These are phyloP conservation scores for Cheirogaleus medius DNA, from an alignment of 2,113 vertebrate species.

Conservation along the genomic window DNA sequence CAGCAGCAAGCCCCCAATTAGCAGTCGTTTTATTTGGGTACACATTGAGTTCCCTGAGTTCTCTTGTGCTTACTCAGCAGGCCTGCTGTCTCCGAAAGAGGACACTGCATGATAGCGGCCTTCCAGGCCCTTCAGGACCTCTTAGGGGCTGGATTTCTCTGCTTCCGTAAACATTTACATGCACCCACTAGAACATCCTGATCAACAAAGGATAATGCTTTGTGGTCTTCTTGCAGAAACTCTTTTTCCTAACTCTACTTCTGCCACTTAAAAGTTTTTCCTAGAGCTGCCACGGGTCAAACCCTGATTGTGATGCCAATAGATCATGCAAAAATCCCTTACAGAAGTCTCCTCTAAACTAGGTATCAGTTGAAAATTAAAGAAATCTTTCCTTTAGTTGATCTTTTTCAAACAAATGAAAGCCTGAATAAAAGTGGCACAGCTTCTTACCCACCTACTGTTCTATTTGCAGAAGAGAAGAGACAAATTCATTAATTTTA, in stretches of 20 bases:
- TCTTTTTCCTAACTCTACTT: background rate
- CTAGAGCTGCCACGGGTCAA: background rate
- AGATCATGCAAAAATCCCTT: background rate
- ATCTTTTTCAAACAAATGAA: conserved; percentile 3
- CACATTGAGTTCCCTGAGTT: background rate
- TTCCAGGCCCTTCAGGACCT: background rate
- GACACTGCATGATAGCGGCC: background rate
- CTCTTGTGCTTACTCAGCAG: background rate
- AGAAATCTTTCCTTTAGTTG: background rate
- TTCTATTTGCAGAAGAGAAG: background rate
- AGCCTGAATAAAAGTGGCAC: background rate
- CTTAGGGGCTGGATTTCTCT: background rate
- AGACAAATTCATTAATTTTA: background rate
- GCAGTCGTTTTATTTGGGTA: background rate
- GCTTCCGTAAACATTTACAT: background rate
- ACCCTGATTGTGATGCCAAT: background rate
- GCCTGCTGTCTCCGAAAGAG: conserved; percentile 34
- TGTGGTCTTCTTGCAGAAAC: background rate
- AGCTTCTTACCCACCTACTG: background rate
- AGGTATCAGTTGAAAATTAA: background rate
- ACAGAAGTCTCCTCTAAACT: background rate
- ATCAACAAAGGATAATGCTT: background rate
- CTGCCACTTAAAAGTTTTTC: background rate
- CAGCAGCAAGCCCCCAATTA: background rate
- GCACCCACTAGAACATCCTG: background rate